Evolutionary conservation across 2,888 invertebrate species (phyloP).

Genomic region (Eilema caniola): DNA sequence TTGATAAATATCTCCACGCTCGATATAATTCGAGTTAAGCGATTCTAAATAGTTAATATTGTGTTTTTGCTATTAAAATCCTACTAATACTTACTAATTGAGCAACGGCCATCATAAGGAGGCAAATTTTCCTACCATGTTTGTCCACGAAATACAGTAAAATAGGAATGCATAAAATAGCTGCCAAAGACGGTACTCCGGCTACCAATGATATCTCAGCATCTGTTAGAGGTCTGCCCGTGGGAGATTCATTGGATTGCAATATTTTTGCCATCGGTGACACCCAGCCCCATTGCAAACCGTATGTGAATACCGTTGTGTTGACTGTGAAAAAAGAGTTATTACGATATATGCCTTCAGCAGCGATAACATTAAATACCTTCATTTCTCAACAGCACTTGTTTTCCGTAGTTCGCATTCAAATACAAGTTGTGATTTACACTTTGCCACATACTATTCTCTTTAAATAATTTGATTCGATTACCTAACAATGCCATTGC

Average conservation of each 20-base stretch:
- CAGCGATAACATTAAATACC: not conserved
- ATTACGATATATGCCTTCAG: not conserved
- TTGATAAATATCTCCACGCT: no score
- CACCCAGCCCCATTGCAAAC: constrained; percentile 78
- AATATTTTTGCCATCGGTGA: constrained; percentile 75
- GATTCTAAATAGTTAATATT: no score
- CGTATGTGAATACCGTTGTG: constrained; percentile 71
- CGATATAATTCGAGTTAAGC: not conserved
- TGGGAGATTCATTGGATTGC: constrained; percentile 65
- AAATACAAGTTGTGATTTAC: no score
- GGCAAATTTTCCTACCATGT: constrained; percentile 74
- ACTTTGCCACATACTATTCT: no score
- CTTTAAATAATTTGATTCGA: not conserved
- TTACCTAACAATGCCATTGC: constrained; percentile 48
- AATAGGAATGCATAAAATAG: constrained; percentile 68
- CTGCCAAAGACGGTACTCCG: constrained; percentile 74
- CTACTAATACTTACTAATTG: constrained; percentile 70
- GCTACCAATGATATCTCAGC: constrained; percentile 77
- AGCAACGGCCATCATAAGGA: constrained; percentile 74
- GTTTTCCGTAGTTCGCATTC: not conserved
- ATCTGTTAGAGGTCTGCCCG: constrained; percentile 65
- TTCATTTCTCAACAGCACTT: no score
- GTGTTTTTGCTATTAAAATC: not conserved
- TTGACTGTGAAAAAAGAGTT: constrained; percentile 61
- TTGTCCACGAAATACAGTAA: constrained; percentile 72